A percentile compares a stretch with the other conserved stretches of the same genome.
These are phyloP conservation scores for Rhopilema esculentum DNA, from an alignment of 30 jellyfish, hydroid and myxozoan genomes.

Conservation along the genomic window DNA sequence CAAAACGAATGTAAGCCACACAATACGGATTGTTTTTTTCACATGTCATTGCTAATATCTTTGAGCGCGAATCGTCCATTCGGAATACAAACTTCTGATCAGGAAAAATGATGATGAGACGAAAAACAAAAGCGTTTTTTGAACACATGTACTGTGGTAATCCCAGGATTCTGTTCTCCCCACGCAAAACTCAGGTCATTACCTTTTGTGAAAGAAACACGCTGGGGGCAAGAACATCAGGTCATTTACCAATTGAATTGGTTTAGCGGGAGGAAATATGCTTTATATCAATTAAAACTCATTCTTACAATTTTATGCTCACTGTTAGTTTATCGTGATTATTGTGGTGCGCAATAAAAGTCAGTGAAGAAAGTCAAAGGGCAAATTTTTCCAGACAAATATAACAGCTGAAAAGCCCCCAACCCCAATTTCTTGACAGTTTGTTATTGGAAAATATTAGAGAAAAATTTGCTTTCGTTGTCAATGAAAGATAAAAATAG, in stretches of 20 bases:
- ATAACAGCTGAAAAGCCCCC: neutral
- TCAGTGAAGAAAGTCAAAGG: neutral
- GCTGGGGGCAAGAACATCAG: conserved; percentile 69
- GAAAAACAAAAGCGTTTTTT: conserved; percentile 60
- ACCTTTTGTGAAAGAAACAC: conserved; percentile 31
- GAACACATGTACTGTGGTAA: conserved; percentile 64
- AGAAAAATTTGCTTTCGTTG: neutral
- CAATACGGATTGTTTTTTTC: conserved; percentile 67
- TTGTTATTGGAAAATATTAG: neutral
- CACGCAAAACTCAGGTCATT: conserved; percentile 66
- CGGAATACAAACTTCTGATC: conserved; percentile 70
- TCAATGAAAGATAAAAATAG: neutral
- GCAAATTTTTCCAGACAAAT: neutral
- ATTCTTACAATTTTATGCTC: neutral
- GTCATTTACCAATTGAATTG: conserved; percentile 59
- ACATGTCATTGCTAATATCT: conserved; percentile 81
- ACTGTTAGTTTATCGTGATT: neutral
- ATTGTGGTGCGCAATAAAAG: neutral
- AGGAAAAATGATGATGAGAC: conserved; percentile 45
- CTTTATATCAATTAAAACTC: conserved; percentile 7
- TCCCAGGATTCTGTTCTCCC: conserved; percentile 55
- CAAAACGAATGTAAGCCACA: conserved; percentile 51
- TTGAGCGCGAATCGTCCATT: conserved; percentile 63
- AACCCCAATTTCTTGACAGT: neutral
- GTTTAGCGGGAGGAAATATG: conserved; percentile 51